A percentile compares a stretch with the other conserved stretches of the same genome.
These are phyloP conservation scores for Oncorhynchus keta DNA, from an alignment of 2,113 vertebrate species.

Conservation along the genomic window DNA sequence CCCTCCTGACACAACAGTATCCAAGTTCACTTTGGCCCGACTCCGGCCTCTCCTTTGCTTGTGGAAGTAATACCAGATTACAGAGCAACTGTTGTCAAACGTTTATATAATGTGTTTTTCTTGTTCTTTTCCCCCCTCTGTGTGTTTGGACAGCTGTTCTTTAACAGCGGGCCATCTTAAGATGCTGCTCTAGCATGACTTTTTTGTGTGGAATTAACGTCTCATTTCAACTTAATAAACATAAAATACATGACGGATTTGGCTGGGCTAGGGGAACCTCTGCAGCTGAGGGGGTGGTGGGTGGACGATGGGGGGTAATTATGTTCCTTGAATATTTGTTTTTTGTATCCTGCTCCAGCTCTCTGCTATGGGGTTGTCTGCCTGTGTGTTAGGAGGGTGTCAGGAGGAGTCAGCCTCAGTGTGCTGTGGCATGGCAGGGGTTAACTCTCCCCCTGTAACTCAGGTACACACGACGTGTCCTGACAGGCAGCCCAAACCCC, in stretches of 20 bases:
- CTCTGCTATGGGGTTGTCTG: conserved; percentile 1
- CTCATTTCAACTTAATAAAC: conserved; percentile 72
- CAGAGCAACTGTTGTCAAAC: conserved; percentile 80
- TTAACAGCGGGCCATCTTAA: conserved; percentile 68
- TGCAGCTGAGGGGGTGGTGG: conserved; percentile 17
- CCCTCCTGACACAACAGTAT: conserved; percentile 66
- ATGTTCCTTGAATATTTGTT: neutral
- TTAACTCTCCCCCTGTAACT: conserved; percentile 64
- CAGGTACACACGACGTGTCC: conserved; percentile 70
- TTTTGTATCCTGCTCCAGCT: conserved; percentile 7
- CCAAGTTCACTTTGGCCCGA: conserved; percentile 64
- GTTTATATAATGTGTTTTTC: conserved; percentile 79
- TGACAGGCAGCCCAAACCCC: conserved; percentile 66
- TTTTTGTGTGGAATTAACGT: conserved; percentile 67
- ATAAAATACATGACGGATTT: conserved; percentile 57
- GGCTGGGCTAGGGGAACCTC: conserved; percentile 21
- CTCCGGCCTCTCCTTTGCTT: conserved; percentile 69
- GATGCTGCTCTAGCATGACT: conserved; percentile 64
- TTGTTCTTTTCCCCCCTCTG: conserved; percentile 54
- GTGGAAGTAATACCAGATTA: conserved; percentile 81
- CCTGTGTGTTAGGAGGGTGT: too few relatives aligned
- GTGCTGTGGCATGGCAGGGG: conserved; percentile 42
- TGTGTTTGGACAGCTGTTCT: conserved; percentile 80
- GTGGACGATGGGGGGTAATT: neutral
- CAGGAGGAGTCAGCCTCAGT: neutral